phyloP scores from a whole-genome alignment of 2,113 vertebrate species.

The Psittacula cyanocephala region DNA sequence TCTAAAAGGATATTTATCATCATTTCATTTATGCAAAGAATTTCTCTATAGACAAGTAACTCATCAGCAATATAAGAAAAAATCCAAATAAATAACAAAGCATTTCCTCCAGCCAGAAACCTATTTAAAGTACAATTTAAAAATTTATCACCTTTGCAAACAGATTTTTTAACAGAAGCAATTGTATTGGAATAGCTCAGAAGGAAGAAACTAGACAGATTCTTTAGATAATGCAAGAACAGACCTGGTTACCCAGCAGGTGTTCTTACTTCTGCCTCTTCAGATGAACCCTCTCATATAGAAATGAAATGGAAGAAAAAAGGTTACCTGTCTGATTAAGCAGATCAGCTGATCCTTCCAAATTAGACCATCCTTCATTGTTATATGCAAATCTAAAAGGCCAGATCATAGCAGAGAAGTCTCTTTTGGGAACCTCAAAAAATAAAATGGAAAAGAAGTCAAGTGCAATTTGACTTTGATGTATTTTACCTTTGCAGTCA shows the following conservation, averaged over 20 bases:
- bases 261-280: background rate
- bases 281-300: background rate
- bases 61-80: background rate
- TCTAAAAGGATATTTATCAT: background rate
- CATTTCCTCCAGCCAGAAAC: background rate
- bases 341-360: conserved; percentile 72
- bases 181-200: background rate
- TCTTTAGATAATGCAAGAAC: background rate
- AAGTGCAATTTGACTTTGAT: background rate
- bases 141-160: background rate
- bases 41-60: background rate
- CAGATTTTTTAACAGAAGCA: background rate
- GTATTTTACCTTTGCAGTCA: background rate
- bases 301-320: background rate
- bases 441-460: background rate
- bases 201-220: background rate
- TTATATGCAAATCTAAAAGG: conserved; percentile 78
- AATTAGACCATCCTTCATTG: conserved; percentile 74
- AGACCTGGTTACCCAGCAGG: background rate
- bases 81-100: background rate
- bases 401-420: conserved; percentile 77
- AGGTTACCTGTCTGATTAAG: conserved; percentile 71
- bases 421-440: conserved; percentile 59
- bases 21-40: background rate
- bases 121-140: background rate